Evolutionary conservation across 2,113 vertebrate species (phyloP).

Genomic region (Poeciliopsis occidentalis): DNA sequence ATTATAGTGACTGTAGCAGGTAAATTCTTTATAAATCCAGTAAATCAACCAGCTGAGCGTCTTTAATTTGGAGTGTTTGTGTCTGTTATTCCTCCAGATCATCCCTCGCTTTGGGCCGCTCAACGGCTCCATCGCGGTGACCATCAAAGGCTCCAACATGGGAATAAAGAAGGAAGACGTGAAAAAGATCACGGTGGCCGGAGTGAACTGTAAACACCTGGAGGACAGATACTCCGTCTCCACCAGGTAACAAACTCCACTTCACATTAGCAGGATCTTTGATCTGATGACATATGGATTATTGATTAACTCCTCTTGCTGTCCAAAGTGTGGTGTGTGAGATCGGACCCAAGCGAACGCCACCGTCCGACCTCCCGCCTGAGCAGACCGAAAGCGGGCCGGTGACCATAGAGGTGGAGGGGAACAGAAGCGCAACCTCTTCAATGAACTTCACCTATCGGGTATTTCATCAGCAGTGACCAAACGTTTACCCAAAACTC

Average conservation of each 20-base stretch:
- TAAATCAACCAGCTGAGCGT: too few relatives aligned
- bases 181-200: constrained; percentile 84
- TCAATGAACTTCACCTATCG: constrained; percentile 73
- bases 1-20: too few relatives aligned
- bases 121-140: constrained; percentile 86
- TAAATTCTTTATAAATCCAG: too few relatives aligned
- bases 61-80: too few relatives aligned
- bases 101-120: constrained; percentile 88
- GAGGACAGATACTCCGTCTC: constrained; percentile 90
- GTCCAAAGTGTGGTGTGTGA: constrained; percentile 79
- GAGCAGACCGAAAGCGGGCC: constrained; percentile 25
- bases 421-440: constrained; percentile 54
- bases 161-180: constrained; percentile 88
- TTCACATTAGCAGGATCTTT: too few relatives aligned
- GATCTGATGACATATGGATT: too few relatives aligned
- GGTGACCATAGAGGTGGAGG: constrained; percentile 72
- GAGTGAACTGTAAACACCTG: constrained; percentile 82
- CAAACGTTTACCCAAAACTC: too few relatives aligned
- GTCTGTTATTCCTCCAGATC: constrained; percentile 78
- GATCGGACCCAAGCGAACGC: constrained; percentile 57
- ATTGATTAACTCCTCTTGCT: background rate
- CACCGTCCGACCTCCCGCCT: constrained; percentile 36
- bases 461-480: constrained; percentile 48
- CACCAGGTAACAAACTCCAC: constrained; percentile 81
- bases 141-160: constrained; percentile 94